Evolutionary conservation across 1,140 invertebrate species (phyloP).

Genomic region (Pachyrhynchus sulphureomaculatus): DNA sequence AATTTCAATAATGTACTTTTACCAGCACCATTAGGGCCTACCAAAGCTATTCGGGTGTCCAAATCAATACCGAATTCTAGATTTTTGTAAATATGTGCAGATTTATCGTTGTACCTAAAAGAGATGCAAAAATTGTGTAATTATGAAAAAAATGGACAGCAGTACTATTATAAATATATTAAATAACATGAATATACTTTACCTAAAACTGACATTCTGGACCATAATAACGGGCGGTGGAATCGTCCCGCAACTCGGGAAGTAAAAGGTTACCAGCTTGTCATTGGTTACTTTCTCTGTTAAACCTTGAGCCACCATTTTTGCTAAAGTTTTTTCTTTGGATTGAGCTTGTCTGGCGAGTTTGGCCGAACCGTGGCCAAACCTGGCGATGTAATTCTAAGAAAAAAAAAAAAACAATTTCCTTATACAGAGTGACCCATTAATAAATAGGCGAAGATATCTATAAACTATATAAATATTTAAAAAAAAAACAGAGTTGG

Average conservation of each 20-base stretch:
- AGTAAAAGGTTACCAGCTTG: constrained; percentile 91
- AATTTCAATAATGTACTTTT: constrained; percentile 97
- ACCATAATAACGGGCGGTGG: constrained; percentile 99
- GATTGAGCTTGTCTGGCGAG: constrained; percentile 97
- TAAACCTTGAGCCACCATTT: constrained; percentile 97
- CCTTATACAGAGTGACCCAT: not conserved
- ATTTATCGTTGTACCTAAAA: constrained; percentile 72
- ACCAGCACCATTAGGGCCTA: constrained; percentile 97
- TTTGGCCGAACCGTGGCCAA: constrained; percentile 99
- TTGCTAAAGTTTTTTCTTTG: constrained; percentile 98
- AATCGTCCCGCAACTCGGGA: constrained; percentile 93
- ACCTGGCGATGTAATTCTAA: constrained; percentile 96
- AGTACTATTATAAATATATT: too few species aligned
- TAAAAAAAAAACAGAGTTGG: too few species aligned
- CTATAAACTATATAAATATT: not conserved
- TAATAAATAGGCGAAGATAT: constrained; percentile 9
- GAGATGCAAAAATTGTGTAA: not conserved
- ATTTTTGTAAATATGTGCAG: constrained; percentile 94
- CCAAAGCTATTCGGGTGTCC: constrained; percentile 95
- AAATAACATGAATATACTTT: not conserved
- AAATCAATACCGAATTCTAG: constrained; percentile 99
- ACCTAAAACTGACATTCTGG: constrained; percentile 92
- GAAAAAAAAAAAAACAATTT: constrained; percentile 35
- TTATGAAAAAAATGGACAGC: not conserved
- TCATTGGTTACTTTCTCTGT: constrained; percentile 81